Conservation (phyloP, 2,797 vertebrate species). For the Argya squamiceps region DNA sequence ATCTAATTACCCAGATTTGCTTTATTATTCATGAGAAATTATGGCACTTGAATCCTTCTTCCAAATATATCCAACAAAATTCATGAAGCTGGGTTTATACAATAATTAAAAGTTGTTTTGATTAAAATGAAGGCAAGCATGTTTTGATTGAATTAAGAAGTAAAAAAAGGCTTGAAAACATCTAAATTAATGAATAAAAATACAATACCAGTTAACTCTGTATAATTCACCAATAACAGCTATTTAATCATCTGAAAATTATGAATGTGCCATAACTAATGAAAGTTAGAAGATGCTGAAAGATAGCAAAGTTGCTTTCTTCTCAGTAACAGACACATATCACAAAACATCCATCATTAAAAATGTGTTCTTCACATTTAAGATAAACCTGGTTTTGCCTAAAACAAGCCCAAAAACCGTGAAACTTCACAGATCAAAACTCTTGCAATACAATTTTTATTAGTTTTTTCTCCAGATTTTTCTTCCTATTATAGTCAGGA, state of each 20-base stretch:
- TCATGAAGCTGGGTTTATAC: neutral
- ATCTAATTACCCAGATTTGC: neutral
- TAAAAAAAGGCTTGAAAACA: neutral
- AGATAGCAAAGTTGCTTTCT: neutral
- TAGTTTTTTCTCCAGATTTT: neutral
- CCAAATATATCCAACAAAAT: slow-evolving; percentile 4
- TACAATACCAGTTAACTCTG: neutral
- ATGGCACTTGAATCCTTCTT: neutral
- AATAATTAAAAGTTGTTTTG: neutral
- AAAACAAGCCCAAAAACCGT: neutral
- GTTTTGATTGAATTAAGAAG: neutral
- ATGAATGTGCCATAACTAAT: neutral
- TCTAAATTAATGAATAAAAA: neutral
- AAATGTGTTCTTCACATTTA: neutral
- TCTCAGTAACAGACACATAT: neutral
- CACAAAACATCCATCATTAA: neutral
- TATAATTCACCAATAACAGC: neutral
- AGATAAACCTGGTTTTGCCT: neutral
- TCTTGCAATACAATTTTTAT: neutral
- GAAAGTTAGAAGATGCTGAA: neutral
- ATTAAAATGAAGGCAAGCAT: neutral
- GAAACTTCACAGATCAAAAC: neutral
- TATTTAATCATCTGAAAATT: neutral
- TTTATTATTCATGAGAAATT: neutral
- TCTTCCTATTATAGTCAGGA: neutral